These are phyloP conservation scores for Sternotherus odoratus DNA, from an alignment of 2,797 vertebrate species.

Conservation along the genomic window DNA sequence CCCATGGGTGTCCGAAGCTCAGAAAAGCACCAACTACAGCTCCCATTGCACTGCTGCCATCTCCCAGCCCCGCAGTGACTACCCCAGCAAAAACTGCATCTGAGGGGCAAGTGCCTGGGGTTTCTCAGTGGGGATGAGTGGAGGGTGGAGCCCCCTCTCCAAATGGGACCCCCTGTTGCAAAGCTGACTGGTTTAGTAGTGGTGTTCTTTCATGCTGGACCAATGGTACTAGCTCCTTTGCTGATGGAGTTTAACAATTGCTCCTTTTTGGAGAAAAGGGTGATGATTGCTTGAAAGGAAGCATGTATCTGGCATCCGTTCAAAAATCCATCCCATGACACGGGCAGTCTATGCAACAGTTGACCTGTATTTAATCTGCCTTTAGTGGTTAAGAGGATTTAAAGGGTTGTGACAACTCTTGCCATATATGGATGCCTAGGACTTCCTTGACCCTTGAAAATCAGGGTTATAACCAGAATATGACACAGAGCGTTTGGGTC, in stretches of 20 bases:
- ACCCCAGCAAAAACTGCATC: slow-evolving; percentile 57
- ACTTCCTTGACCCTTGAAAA: not conserved
- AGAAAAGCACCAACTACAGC: slow-evolving; percentile 53
- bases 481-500: not conserved
- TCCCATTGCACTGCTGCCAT: slow-evolving; percentile 79
- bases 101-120: not conserved
- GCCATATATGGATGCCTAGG: not conserved
- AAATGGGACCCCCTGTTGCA: too few species aligned
- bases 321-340: not conserved
- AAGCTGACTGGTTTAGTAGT: too few species aligned
- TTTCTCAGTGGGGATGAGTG: too few species aligned
- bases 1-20: slow-evolving; percentile 76
- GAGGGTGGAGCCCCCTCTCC: too few species aligned
- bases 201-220: not conserved
- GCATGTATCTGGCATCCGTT: not conserved
- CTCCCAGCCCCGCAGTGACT: slow-evolving; percentile 57
- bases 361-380: not conserved
- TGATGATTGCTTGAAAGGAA: not conserved
- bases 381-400: not conserved
- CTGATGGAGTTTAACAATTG: not conserved
- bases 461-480: not conserved
- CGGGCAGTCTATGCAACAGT: not conserved
- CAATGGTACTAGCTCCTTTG: not conserved
- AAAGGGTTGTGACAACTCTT: not conserved
- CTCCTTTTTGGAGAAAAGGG: not conserved